phyloP scores from a whole-genome alignment of 1,140 invertebrate species.

The Oreohelix idahoensis region DNA sequence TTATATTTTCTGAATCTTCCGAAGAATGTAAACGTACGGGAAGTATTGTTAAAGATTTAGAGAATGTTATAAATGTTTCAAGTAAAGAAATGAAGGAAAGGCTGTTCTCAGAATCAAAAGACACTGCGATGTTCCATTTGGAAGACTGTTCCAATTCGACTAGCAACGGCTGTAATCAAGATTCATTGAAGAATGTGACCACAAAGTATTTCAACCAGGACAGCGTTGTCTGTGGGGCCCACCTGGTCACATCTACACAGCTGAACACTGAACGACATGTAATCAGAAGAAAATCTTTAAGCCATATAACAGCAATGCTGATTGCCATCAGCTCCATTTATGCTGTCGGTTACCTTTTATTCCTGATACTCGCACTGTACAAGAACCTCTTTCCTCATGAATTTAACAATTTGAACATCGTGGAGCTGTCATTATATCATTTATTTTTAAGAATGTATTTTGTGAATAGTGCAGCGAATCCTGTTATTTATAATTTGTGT shows the following conservation, averaged over 20 bases:
- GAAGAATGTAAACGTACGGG: too few species aligned
- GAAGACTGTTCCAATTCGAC: too few species aligned
- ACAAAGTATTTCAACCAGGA: not conserved
- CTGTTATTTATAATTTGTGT: conserved; percentile 57
- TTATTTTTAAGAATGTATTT: conserved; percentile 53
- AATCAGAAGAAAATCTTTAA: not conserved
- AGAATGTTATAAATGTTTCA: too few species aligned
- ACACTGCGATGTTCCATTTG: too few species aligned
- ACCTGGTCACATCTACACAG: not conserved
- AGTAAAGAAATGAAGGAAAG: too few species aligned
- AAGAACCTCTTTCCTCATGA: conserved; percentile 39
- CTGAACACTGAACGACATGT: not conserved
- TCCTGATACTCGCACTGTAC: conserved; percentile 47
- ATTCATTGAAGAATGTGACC: not conserved
- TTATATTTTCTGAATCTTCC: too few species aligned
- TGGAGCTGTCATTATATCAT: conserved; percentile 27
- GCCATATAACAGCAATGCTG: conserved; percentile 50
- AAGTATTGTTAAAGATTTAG: too few species aligned
- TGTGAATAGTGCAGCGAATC: conserved; percentile 57
- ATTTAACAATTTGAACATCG: conserved; percentile 37
- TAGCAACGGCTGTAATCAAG: not conserved
- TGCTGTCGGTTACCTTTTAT: conserved; percentile 53
- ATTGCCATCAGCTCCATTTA: conserved; percentile 53
- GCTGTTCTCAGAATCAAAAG: too few species aligned
- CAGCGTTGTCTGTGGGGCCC: not conserved